These are phyloP conservation scores for Eublepharis macularius DNA, from an alignment of 2,113 vertebrate genomes.

Conservation along the genomic window DNA sequence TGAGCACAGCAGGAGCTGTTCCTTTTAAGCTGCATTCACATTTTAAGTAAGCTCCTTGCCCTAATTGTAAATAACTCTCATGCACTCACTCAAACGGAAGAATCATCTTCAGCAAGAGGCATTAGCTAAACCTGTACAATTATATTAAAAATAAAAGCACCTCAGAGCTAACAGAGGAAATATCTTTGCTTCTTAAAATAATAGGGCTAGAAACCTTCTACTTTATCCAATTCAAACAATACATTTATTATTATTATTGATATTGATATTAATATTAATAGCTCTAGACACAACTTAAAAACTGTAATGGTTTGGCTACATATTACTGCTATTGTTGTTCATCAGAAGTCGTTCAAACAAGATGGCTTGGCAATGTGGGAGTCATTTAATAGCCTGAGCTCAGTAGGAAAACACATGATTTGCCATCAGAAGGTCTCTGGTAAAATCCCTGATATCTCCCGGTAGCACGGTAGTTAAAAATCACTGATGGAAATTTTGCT, in stretches of 20 bases:
- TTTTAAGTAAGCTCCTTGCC: constrained; percentile 49
- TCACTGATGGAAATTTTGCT: no score
- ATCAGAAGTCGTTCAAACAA: not conserved
- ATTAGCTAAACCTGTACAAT: constrained; percentile 10
- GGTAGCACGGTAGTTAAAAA: no score
- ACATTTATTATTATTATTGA: no score
- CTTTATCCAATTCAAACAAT: not conserved
- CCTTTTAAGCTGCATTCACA: constrained; percentile 32
- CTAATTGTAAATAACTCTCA: constrained; percentile 30
- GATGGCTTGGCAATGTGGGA: not conserved
- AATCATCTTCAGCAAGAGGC: constrained; percentile 26
- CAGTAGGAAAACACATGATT: no score
- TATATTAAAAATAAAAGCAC: constrained; percentile 38
- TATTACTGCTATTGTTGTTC: not conserved
- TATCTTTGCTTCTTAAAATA: constrained; percentile 13
- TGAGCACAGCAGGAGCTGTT: constrained; percentile 57
- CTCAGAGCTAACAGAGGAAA: not conserved
- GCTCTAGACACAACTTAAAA: no score
- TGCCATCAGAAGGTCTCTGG: no score
- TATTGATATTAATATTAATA: no score
- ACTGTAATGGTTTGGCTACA: constrained; percentile 1
- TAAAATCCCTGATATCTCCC: no score
- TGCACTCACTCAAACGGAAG: constrained; percentile 20
- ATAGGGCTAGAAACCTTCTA: constrained; percentile 1
- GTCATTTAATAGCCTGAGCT: not conserved